Conservation (phyloP, 2,888 invertebrate species). For the Galerucella nymphaeae region DNA sequence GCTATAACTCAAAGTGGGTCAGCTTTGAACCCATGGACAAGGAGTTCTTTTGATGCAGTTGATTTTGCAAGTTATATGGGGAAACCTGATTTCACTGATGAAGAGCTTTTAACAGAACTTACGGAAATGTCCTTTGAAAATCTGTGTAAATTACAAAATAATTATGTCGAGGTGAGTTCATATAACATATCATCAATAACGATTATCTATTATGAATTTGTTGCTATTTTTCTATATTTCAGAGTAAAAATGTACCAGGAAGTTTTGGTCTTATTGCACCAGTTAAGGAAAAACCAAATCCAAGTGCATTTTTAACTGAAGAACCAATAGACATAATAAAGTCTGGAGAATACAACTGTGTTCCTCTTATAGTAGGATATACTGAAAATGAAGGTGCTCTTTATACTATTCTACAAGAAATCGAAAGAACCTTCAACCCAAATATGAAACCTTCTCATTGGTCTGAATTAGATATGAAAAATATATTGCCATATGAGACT, state of each 20-base stretch:
- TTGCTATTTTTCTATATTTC: too few relatives aligned
- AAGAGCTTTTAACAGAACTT: slow-evolving; percentile 47
- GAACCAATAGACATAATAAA: slow-evolving; percentile 54
- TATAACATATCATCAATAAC: not conserved
- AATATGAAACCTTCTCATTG: not conserved
- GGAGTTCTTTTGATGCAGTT: slow-evolving; percentile 40
- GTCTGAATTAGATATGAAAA: not conserved
- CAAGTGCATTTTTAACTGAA: slow-evolving; percentile 53
- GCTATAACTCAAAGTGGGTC: slow-evolving; percentile 55
- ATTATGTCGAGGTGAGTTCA: slow-evolving; percentile 39
- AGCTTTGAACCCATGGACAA: slow-evolving; percentile 49
- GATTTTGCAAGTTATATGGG: slow-evolving; percentile 44
- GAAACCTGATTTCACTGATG: slow-evolving; percentile 47
- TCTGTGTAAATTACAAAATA: slow-evolving; percentile 42
- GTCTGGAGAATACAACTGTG: slow-evolving; percentile 56
- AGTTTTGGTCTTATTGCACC: slow-evolving; percentile 38
- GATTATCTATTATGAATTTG: not conserved
- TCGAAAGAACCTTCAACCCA: not conserved
- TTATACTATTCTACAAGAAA: not conserved
- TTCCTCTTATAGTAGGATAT: slow-evolving; percentile 60
- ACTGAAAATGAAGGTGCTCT: slow-evolving; percentile 53
- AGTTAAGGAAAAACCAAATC: slow-evolving; percentile 31
- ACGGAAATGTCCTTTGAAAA: slow-evolving; percentile 39
- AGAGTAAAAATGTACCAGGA: not conserved
- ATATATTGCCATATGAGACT: not conserved